Percentiles rank a stretch among this genome's conserved stretches.
Evolutionary conservation across 1,140 invertebrate genomes (phyloP).

Genomic region (Trichomalopsis sarcophagae): DNA sequence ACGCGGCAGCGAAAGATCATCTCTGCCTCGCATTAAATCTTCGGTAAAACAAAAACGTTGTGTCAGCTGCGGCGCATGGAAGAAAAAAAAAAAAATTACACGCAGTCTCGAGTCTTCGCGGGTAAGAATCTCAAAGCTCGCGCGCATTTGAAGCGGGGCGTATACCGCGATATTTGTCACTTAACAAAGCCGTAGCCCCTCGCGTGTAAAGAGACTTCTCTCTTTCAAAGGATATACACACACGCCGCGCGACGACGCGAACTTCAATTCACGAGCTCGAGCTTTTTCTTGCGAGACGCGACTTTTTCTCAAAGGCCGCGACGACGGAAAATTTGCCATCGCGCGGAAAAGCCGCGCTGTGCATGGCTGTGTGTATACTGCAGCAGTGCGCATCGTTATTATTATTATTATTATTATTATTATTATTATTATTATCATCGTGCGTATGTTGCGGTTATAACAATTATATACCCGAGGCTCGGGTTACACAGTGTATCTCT

Average conservation of each 20-base stretch:
- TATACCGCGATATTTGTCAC: conserved; percentile 41
- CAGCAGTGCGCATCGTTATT: no score
- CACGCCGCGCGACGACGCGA: not conserved
- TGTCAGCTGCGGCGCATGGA: no score
- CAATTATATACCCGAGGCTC: not conserved
- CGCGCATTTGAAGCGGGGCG: not conserved
- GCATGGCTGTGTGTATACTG: no score
- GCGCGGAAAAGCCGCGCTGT: not conserved
- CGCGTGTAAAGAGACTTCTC: conserved; percentile 15
- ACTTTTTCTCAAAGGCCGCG: not conserved
- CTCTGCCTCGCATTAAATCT: not conserved
- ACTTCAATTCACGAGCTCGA: conserved; percentile 33
- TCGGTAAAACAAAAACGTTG: not conserved
- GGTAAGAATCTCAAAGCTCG: conserved; percentile 30
- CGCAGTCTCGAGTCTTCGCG: not conserved
- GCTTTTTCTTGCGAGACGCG: no score
- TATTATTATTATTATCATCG: no score
- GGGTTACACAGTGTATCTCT: not conserved
- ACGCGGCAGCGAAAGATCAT: not conserved
- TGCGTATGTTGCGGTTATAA: not conserved
- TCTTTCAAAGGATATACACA: conserved; percentile 23
- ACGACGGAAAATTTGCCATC: no score
- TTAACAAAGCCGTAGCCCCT: conserved; percentile 5
- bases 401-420: no score
- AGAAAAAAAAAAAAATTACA: not conserved